A percentile compares a stretch with the other conserved stretches of the same genome.
Evolutionary conservation across 2,113 vertebrate genomes (phyloP).

Genomic region (Ceyx cyanopectus): DNA sequence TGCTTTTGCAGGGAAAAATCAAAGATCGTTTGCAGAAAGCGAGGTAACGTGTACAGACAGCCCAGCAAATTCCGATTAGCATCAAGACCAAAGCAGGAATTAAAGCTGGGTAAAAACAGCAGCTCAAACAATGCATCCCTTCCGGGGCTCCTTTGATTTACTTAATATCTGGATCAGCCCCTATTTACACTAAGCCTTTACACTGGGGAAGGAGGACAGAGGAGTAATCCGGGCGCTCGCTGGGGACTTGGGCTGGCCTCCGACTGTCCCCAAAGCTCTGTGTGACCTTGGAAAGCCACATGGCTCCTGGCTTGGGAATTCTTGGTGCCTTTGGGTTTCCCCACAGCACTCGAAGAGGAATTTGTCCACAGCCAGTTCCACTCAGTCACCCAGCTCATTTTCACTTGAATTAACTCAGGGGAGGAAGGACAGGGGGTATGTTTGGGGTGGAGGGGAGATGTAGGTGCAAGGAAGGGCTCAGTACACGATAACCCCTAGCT

Average conservation of each 20-base stretch:
- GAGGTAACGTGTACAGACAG: not conserved
- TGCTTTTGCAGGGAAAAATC: not conserved
- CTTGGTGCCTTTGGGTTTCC: not conserved
- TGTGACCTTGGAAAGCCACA: not conserved
- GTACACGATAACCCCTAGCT: not conserved
- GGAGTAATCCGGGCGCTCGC: rapidly evolving
- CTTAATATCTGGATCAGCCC: not conserved
- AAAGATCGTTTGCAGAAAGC: not conserved
- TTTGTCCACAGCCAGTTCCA: not conserved
- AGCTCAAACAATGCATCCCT: not conserved
- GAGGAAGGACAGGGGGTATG: rapidly evolving
- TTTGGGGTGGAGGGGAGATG: rapidly evolving
- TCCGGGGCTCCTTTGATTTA: slow-evolving; percentile 8
- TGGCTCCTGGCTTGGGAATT: not conserved
- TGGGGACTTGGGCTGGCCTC: not conserved
- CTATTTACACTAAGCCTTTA: not conserved
- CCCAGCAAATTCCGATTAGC: slow-evolving; percentile 11
- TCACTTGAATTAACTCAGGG: rapidly evolving
- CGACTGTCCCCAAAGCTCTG: rapidly evolving
- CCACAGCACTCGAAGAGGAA: not conserved
- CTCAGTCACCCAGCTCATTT: not conserved
- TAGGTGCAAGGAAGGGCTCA: not conserved
- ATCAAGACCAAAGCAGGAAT: slow-evolving; percentile 14
- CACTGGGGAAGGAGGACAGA: not conserved
- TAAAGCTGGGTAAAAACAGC: not conserved